Percentiles rank a stretch among this genome's conserved stretches.
phyloP scores from a whole-genome alignment of 2,113 vertebrate genomes.

The Budorcas taxicolor region DNA sequence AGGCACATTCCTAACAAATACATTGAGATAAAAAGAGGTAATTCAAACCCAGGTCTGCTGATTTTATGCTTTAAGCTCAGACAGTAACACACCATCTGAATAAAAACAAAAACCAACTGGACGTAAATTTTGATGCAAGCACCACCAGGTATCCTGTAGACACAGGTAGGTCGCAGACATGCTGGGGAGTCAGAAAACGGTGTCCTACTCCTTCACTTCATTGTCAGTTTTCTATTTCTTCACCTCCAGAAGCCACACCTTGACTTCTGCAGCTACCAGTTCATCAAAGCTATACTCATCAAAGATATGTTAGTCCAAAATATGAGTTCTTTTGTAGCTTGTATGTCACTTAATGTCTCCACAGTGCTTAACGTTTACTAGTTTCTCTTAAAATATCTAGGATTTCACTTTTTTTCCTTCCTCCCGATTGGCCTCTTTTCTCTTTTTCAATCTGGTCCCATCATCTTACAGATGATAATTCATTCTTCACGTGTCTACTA shows the following conservation, averaged over 20 bases:
- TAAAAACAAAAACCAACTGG: not conserved
- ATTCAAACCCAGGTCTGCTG: not conserved
- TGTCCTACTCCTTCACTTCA: not conserved
- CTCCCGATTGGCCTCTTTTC: not conserved
- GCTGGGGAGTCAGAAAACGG: not conserved
- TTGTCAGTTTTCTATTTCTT: not conserved
- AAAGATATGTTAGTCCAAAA: not conserved
- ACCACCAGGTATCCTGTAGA: not conserved
- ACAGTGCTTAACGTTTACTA: not conserved
- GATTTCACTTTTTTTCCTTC: not conserved
- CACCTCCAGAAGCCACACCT: not conserved
- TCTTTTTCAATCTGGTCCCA: not conserved
- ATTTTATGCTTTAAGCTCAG: not conserved
- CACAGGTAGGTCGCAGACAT: not conserved
- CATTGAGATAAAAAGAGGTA: not conserved
- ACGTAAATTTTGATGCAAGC: not conserved
- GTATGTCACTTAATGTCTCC: not conserved
- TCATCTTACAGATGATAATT: constrained; percentile 70
- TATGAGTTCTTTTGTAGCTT: not conserved
- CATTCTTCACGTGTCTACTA: constrained; percentile 88
- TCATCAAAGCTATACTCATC: not conserved
- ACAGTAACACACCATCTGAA: not conserved
- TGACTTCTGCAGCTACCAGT: not conserved
- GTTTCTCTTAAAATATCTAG: not conserved
- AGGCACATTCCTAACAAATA: not conserved